Base-by-base conservation (phyloP, 2,113 vertebrate species). In the Passer montanus region DNA sequence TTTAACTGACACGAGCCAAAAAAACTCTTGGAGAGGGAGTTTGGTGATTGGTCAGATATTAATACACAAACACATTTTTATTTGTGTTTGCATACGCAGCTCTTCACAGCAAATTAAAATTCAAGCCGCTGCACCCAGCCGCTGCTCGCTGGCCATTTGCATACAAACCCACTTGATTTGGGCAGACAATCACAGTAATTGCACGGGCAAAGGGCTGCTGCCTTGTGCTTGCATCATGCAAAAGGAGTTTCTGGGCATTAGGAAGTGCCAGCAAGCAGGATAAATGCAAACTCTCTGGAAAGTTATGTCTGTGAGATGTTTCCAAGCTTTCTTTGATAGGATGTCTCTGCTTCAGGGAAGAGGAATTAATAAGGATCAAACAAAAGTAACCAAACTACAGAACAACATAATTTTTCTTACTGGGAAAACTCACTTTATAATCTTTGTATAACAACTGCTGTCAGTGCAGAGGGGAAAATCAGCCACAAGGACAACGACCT, bases 81-180 rank as follows among this genome's bases (percentile, higher is more conserved):
- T 78, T 75, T 28, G 35, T 56, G 59, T 87, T 94, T 72, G 60
- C 76, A 33, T 47, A 50, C 72, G 67, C 1, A 0, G 11, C 84
- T 86, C 27, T 81, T 88, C 76, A 68, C 13, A 16, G 72, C 47
- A 60, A 81, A 96, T 96, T 95, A 39, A 84, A 94, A 97, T 97
- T 93, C 94, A 94, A 93, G 85, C 80, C 75, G 24, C 10, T 55
- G 84, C 84, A 43, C 16, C 74, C 86, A 37, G 68, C 74, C 50
- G 7, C 79, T 72, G 52, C 76, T 94, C 7, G 19, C 64, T 87
- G 93, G 76, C 73, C 64, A 87, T 94, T 96, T 96, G 93, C 88
- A 93, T 79, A 93, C 88, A 96, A 94, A 96, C 4, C 6, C 88
- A 84, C 90, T 96, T 92, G 93, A 95, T 95, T 95, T 94, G 86